Evolutionary conservation across 30 jellyfish, hydroid and myxozoan genomes (phyloP), one percentile per base, ranked within the genome.

Genomic region (Chrysaora quinquecirrha): DNA sequence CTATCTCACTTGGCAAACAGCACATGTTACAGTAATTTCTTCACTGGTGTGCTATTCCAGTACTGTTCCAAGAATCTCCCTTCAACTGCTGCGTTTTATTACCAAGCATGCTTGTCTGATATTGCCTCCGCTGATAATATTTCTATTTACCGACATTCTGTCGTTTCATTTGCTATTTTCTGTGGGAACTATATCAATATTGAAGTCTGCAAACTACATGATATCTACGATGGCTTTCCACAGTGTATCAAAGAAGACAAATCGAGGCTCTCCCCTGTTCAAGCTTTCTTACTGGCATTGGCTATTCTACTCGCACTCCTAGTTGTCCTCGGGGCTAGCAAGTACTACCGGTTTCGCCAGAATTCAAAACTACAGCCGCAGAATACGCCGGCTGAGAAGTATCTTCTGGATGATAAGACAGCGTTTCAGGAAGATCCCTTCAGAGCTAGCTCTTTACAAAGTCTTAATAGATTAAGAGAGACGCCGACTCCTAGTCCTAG

Each of bases 101-200:
- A 43, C 67, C 75, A 71, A 22, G 82, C 93, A 11, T 82, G 93
- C 80, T 29, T 82, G 7, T 58, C 93, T 0, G 93, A 82, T 58
- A 82, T 82, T 34, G 86, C 93, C 35, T 80, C 86, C 0, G 71
- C 93, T 10, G 93, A 82, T 46, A 34, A 71, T 28, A 35, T 28
- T 19, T 71, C 32, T 29, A n/a, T 72, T 1, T 34, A 78, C 38
- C 34, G 30, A 1, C 86, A 82, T 63, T 27, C 67, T 1, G 81
- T 28, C 22, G 79, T 63, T 3, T 58, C 85, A 20, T 82, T 82
- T 82, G 85, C 93, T 1, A 32, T 82, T 32, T 58, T 52, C 21
- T 82, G 93, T 32, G 52, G 85, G 1, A 47, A 69, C 18, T 28
- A 30, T 30, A 25, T 82, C 69, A 52, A 71, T 1, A 34, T 70